Percentiles rank a stretch among this genome's conserved stretches.
phyloP scores from a whole-genome alignment of 2,888 invertebrate genomes.

The Rotaria sp. region DNA sequence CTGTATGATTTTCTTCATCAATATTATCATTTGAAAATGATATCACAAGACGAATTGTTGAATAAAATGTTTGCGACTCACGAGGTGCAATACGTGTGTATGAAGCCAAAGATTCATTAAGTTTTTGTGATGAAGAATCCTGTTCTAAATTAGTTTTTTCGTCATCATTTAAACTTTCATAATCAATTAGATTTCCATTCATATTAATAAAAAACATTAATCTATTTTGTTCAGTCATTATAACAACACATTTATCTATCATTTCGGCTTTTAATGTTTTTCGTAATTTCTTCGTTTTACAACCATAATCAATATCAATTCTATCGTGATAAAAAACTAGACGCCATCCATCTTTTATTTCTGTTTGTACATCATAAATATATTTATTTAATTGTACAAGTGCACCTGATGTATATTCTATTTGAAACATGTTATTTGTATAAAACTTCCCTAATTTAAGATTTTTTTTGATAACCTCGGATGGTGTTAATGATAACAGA shows the following conservation, averaged over 20 bases:
- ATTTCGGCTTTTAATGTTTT: background rate
- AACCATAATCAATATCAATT: constrained; percentile 8
- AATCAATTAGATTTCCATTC: background rate
- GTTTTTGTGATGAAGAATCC: background rate
- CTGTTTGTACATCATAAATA: background rate
- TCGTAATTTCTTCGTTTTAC: background rate
- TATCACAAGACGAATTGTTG: constrained; percentile 10
- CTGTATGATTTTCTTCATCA: background rate
- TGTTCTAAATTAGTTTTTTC: background rate
- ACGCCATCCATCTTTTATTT: background rate
- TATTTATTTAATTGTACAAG: background rate
- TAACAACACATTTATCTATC: background rate
- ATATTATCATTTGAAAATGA: background rate
- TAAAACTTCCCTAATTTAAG: background rate
- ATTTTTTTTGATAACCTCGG: background rate
- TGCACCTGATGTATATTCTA: background rate
- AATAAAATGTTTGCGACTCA: background rate
- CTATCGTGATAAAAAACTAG: background rate
- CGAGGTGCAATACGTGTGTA: background rate
- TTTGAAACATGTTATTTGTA: background rate
- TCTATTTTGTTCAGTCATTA: background rate
- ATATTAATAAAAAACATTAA: background rate
- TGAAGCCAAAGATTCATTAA: background rate
- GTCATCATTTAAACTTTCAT: background rate
- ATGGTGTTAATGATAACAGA: background rate